These are phyloP conservation scores for Porites evermanni DNA, from an alignment of 92 coral and sea anemone species.

Conservation along the genomic window DNA sequence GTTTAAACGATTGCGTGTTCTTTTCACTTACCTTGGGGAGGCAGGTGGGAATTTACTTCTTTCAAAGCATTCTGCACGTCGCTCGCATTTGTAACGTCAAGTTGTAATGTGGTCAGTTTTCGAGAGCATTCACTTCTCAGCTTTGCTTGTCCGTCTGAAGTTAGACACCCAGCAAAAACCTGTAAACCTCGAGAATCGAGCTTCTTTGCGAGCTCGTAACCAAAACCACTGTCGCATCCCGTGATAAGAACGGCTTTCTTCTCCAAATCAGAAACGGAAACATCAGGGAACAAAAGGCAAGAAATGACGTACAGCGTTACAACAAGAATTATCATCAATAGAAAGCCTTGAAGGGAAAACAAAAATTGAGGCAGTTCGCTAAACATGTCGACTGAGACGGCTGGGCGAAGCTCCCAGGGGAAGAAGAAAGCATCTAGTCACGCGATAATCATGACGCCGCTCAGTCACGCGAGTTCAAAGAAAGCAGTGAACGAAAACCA, in stretches of 20 bases:
- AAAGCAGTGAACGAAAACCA: too few relatives aligned
- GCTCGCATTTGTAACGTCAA: conserved; percentile 65
- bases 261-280: conserved; percentile 51
- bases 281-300: conserved; percentile 35
- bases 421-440: not conserved
- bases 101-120: conserved; percentile 64
- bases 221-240: conserved; percentile 88
- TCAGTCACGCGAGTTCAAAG: too few relatives aligned
- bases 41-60: conserved; percentile 38
- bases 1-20: too few relatives aligned
- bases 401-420: too few relatives aligned
- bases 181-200: conserved; percentile 69
- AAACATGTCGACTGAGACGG: conserved; percentile 6
- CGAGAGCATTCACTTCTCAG: conserved; percentile 56
- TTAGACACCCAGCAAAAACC: conserved; percentile 81
- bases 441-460: too few relatives aligned
- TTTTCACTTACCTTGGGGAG: conserved; percentile 14
- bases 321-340: conserved; percentile 1
- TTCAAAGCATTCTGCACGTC: conserved; percentile 66
- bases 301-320: conserved; percentile 33
- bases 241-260: conserved; percentile 75
- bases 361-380: not conserved
- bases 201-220: conserved; percentile 69
- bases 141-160: conserved; percentile 60
- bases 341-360: conserved; percentile 1